Evolutionary conservation across 2,888 invertebrate species (phyloP).

Genomic region (Trissolcus brochymenae): DNA sequence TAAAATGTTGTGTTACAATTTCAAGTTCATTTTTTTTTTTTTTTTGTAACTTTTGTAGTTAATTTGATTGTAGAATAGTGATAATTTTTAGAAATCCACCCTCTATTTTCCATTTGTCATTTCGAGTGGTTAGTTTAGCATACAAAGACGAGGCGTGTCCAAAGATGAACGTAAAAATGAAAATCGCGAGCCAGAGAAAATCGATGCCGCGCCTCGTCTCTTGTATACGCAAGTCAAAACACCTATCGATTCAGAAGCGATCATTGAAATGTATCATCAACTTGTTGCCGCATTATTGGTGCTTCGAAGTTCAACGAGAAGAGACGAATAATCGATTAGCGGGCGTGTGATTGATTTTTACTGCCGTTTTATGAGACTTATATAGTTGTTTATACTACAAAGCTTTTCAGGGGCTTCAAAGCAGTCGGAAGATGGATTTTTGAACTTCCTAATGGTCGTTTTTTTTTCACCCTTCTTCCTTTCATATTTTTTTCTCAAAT

Average conservation of each 20-base stretch:
- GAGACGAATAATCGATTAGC: slow-evolving; percentile 37
- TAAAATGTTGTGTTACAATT: no score
- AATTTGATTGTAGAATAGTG: no score
- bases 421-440: not conserved
- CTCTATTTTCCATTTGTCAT: slow-evolving; percentile 36
- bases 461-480: no score
- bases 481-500: no score
- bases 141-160: slow-evolving; percentile 58
- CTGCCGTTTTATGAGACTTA: slow-evolving; percentile 30
- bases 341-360: slow-evolving; percentile 34
- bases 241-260: slow-evolving; percentile 27
- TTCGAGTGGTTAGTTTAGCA: slow-evolving; percentile 40
- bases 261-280: slow-evolving; percentile 20
- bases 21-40: no score
- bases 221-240: slow-evolving; percentile 6
- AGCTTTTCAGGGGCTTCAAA: slow-evolving; percentile 12
- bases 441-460: no score
- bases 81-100: not conserved
- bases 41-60: no score
- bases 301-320: not conserved
- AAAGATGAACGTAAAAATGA: slow-evolving; percentile 49
- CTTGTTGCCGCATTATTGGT: slow-evolving; percentile 12
- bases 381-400: slow-evolving; percentile 32
- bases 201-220: not conserved
- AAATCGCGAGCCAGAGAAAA: slow-evolving; percentile 1